Conservation (phyloP, 2,888 invertebrate species). For the Thymelicus sylvestris region DNA sequence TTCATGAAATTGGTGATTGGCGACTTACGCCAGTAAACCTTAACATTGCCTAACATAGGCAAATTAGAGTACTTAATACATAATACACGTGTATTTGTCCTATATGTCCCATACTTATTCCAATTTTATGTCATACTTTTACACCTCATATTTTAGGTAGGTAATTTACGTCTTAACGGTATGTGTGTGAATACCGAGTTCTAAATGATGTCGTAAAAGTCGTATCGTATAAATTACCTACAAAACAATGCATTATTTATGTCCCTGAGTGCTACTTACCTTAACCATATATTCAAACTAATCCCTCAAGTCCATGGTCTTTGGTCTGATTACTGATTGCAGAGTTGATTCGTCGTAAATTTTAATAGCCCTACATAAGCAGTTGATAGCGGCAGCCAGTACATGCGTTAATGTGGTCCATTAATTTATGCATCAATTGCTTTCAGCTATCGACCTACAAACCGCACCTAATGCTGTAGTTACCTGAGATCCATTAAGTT, state of each 20-base stretch:
- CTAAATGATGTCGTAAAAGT: background rate
- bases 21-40: too few species aligned
- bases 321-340: conserved; percentile 27
- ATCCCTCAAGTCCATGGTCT: conserved; percentile 23
- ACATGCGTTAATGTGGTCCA: conserved; percentile 33
- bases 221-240: background rate
- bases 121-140: too few species aligned
- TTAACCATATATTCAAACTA: conserved; percentile 14
- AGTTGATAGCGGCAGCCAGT: conserved; percentile 21
- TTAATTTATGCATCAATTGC: conserved; percentile 38
- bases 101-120: too few species aligned
- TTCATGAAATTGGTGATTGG: too few species aligned
- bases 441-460: conserved; percentile 28
- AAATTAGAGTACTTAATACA: too few species aligned
- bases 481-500: conserved; percentile 28
- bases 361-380: conserved; percentile 35
- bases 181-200: background rate
- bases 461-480: conserved; percentile 28
- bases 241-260: conserved; percentile 12
- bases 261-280: background rate
- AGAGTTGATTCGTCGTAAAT: conserved; percentile 35
- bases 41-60: too few species aligned
- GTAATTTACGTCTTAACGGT: too few species aligned
- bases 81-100: too few species aligned
- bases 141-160: background rate